Conservation (phyloP, 2,888 invertebrate genomes). For the Itoplectis maculator region DNA sequence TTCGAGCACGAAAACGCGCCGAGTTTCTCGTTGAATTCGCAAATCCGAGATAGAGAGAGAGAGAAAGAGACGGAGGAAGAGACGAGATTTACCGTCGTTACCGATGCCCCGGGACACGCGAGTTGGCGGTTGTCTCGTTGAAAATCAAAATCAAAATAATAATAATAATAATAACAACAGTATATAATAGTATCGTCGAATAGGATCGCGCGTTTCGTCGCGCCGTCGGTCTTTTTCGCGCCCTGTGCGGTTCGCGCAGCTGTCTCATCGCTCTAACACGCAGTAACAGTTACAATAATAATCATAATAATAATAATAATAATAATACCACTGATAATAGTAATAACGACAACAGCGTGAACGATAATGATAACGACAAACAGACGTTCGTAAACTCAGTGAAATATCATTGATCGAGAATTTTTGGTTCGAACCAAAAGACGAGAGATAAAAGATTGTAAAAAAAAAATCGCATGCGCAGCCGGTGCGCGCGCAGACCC, state of each 20-base stretch:
- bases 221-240: neutral
- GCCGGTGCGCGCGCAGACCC: neutral
- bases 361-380: neutral
- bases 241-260: conserved; percentile 21
- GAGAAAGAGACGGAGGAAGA: no score
- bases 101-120: no score
- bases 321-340: neutral
- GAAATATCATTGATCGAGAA: conserved; percentile 10
- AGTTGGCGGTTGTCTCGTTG: no score
- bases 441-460: neutral
- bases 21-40: no score
- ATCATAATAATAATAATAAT: neutral
- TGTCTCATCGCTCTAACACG: neutral
- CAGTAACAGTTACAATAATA: no score
- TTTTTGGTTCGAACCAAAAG: neutral
- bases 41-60: no score
- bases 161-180: neutral
- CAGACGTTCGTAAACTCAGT: neutral
- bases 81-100: no score
- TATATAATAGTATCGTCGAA: no score
- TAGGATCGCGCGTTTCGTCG: neutral
- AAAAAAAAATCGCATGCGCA: conserved; percentile 36
- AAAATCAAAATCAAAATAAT: no score
- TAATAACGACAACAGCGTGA: neutral
- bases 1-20: no score